Conservation (phyloP, 37 sponge, comb jelly and placozoan species). For the Lycopodina hypogea region DNA sequence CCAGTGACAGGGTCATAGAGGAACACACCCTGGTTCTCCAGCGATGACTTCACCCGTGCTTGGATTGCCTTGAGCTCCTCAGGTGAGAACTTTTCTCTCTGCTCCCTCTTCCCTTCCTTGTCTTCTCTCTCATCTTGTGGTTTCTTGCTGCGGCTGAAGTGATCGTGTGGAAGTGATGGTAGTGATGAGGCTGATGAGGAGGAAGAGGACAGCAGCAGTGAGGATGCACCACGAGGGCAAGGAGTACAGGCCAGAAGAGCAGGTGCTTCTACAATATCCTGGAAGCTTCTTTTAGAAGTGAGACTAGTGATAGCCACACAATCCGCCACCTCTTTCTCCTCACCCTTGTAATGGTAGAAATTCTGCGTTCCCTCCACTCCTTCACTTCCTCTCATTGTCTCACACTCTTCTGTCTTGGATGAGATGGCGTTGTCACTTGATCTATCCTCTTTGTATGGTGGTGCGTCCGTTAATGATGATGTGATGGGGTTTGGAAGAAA, state of each 20-base stretch:
- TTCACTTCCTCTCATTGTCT: background rate
- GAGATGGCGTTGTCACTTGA: background rate
- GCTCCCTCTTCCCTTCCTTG: background rate
- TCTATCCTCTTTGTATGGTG: background rate
- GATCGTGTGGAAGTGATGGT: background rate
- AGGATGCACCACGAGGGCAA: too few species aligned
- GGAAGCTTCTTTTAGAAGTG: background rate
- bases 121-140: background rate
- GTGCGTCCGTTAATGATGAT: background rate
- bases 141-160: background rate
- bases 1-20: conserved; percentile 68
- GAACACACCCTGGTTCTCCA: conserved; percentile 69
- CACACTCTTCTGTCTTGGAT: background rate
- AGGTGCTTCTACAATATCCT: background rate
- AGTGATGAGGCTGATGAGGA: background rate
- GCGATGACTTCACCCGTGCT: conserved; percentile 58
- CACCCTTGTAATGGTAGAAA: background rate
- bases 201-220: background rate
- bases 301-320: background rate
- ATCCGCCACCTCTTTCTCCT: background rate
- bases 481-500: background rate
- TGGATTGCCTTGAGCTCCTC: conserved; percentile 53
- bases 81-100: conserved; percentile 21
- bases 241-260: background rate
- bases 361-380: background rate